Evolutionary conservation across 2,888 invertebrate species (phyloP), one percentile per base, ranked within the genome.

Genomic region (Trichopoda pennipes): DNA sequence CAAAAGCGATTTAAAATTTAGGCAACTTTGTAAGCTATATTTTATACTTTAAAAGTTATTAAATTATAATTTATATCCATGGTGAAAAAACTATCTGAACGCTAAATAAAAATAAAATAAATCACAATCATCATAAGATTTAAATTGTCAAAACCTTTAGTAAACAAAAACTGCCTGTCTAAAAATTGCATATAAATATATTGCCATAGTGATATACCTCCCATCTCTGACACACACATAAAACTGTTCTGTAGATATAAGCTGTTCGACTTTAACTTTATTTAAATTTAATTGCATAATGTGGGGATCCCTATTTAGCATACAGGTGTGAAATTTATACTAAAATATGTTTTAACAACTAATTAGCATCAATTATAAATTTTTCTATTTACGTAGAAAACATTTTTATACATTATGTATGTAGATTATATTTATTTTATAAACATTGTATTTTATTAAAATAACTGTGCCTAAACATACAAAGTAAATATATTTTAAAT

Each of bases 291-390:
- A 6, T n/a, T 1, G n/a, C 14, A 14, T 38, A 38, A 38, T 38
- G 1, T 44, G 42, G 1, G 42, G 6, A 44, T n/a, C 8, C 6
- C 42, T n/a, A 44, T 44, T 44, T 44, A 44, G 42, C 42, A 44
- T 14, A n/a, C 16, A 44, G 16, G 42, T 44, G 42, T 44, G 42
- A 58, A 68, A 58, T 42, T 66, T 38, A 66, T 56, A 56, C 49
- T 17, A 38, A 56, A 58, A 42, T 49, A 49, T 66, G 23, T 66
- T 66, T 75, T 72, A 28, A 58, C 49, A 66, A 66, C 51, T 64
- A 56, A 74, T 74, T 64, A 64, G 38, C 49, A 42, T n/a, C 42
- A 58, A 58, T 66, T 66, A 66, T 32, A 61, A 68, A 51, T 10
- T 1, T 38, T 19, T 10, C 35, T 38, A 38, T 42, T 23, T 17